Evolutionary conservation across 2,888 invertebrate species (phyloP), one percentile per base, ranked within the genome.

Genomic region (Agrochola lota): DNA sequence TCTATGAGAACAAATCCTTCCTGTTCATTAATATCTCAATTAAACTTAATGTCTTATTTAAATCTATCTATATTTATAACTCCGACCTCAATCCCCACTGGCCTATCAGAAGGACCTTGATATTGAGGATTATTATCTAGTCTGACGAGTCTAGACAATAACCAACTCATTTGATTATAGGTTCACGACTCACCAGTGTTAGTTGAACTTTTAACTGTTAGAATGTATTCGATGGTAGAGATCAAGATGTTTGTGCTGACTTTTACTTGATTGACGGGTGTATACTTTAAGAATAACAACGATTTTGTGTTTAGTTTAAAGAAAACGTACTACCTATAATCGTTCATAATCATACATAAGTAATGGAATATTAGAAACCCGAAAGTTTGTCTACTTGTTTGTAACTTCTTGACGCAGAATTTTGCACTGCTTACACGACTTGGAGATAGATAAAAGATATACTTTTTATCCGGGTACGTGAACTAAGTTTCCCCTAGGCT

Each of bases 101-200:
- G 74, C 63, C 68, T 71, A 75, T 68, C 59, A 8, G 30, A 12
- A 23, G n/a, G 26, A 69, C 71, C 82, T 80, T 80, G 85, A 72
- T 83, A 85, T 80, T 85, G 75, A 69, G 49, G 59, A 80, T 85
- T 80, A 80, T 64, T 43, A 85, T 66, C 71, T 72, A 80, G 81
- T 62, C 26, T 60, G 69, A 71, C 80, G 6, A 35, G 82, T 80
- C 64, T 71, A 80, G 81, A 82, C 71, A 84, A 80, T 68, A 59
- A 63, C 15, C 60, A 35, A 74, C 62, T 84, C 67, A 71, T 80
- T 80, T 69, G 69, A 84, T 68, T 43, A 70, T 43, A 80, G 71
- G 26, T 57, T 71, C 30, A 74, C 49, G 30, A 62, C 4, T 67
- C 55, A 3, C 66, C 57, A 84, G 70, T 63, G 15, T 46, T 35